A percentile compares a stretch with the other conserved stretches of the same genome.
These are phyloP conservation scores for Dicerorhinus sumatrensis DNA, from an alignment of 2,113 vertebrate species.

Conservation along the genomic window DNA sequence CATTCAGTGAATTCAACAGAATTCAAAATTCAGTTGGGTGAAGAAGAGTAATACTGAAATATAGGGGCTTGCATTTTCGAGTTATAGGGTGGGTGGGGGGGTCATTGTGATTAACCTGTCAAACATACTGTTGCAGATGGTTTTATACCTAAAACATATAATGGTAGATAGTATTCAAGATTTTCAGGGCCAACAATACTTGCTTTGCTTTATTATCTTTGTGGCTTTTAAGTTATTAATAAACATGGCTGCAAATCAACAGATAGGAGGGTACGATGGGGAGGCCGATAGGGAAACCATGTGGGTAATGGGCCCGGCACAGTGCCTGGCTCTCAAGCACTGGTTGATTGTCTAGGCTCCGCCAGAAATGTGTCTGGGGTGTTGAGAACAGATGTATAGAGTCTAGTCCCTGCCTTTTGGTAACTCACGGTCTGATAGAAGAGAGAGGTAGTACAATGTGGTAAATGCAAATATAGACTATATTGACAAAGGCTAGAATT, in stretches of 20 bases:
- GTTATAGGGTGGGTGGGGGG: background rate
- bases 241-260: background rate
- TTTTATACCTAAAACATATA: background rate
- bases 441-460: background rate
- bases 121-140: background rate
- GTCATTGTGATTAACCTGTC: background rate
- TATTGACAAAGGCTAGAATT: background rate
- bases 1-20: background rate
- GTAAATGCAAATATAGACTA: background rate
- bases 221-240: background rate
- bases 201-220: background rate
- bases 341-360: background rate
- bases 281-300: too few relatives aligned
- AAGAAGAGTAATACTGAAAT: background rate
- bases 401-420: background rate
- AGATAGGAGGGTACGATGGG: too few relatives aligned
- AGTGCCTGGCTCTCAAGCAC: too few relatives aligned
- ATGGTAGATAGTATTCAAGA: background rate
- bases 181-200: background rate
- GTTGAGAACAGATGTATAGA: background rate
- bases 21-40: background rate
- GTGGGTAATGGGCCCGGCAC: background rate
- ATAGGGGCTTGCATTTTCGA: background rate
- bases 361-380: background rate
- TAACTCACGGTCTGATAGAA: background rate